Conservation (phyloP, 2,888 invertebrate genomes). For the Epinotia ramella region DNA sequence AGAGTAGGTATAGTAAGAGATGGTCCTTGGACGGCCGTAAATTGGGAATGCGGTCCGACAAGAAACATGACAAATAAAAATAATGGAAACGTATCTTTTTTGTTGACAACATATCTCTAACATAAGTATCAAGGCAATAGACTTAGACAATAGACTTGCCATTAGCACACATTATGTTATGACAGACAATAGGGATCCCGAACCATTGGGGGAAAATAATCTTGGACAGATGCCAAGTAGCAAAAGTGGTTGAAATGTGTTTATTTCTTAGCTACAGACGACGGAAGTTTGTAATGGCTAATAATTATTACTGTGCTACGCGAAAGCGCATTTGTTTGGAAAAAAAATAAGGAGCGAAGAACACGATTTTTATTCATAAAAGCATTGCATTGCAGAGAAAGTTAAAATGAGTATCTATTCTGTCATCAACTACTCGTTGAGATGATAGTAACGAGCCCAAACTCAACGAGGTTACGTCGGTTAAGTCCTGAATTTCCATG, state of each 20-base stretch:
- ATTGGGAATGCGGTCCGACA: too few species aligned
- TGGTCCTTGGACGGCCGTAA: too few species aligned
- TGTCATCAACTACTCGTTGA: too few species aligned
- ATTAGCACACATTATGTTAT: constrained; percentile 7
- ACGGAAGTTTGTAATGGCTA: constrained; percentile 9
- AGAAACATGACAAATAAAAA: too few species aligned
- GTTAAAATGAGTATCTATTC: too few species aligned
- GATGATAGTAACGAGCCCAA: too few species aligned
- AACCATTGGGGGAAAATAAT: background rate
- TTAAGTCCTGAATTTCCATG: too few species aligned
- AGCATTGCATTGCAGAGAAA: background rate
- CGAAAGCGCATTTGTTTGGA: background rate
- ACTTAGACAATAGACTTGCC: background rate
- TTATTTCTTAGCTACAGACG: constrained; percentile 8
- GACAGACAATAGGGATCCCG: constrained; percentile 1
- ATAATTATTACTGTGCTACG: constrained; percentile 2
- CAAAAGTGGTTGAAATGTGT: constrained; percentile 8
- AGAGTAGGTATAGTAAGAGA: too few species aligned
- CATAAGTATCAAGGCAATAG: too few species aligned
- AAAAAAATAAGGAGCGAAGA: background rate
- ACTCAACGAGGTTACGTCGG: too few species aligned
- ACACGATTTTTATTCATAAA: background rate
- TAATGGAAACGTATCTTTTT: background rate
- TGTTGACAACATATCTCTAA: background rate
- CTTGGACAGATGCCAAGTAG: constrained; percentile 10